Evolutionary conservation across 2,113 vertebrate genomes (phyloP).

Genomic region (Anarrhichthys ocellatus): DNA sequence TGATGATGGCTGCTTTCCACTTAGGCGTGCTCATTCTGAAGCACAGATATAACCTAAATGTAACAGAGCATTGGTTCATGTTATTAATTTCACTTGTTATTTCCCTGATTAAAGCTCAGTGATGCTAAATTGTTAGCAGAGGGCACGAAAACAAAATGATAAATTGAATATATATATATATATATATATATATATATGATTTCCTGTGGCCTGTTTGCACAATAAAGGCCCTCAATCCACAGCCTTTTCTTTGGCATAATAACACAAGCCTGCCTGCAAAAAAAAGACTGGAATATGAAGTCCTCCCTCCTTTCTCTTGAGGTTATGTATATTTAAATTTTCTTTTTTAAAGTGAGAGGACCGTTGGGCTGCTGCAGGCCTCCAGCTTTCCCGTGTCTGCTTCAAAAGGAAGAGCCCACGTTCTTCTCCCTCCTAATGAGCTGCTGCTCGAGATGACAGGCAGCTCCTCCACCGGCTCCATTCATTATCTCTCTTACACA

Average conservation of each 20-base stretch:
- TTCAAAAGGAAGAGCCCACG: constrained; percentile 33
- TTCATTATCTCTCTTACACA: constrained; percentile 48
- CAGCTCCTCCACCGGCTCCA: constrained; percentile 35
- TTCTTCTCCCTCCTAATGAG: constrained; percentile 51
- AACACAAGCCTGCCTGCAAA: constrained; percentile 16
- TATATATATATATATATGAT: background rate
- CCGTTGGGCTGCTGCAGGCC: background rate
- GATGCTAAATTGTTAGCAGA: background rate
- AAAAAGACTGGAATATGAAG: constrained; percentile 32
- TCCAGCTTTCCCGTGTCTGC: constrained; percentile 22
- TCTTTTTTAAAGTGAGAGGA: constrained; percentile 8
- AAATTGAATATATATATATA: background rate
- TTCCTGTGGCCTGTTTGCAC: background rate
- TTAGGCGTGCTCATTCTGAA: background rate
- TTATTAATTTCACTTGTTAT: background rate
- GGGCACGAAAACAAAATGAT: background rate
- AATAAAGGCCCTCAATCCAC: constrained; percentile 13
- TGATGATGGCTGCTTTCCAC: background rate
- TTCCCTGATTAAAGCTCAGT: background rate
- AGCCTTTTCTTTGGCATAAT: constrained; percentile 19
- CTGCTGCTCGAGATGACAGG: constrained; percentile 49
- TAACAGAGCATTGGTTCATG: background rate
- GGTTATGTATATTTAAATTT: constrained; percentile 21
- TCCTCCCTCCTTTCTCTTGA: constrained; percentile 21
- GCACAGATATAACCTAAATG: background rate